Evolutionary conservation across 2,113 vertebrate genomes (phyloP).

Genomic region (Oplegnathus fasciatus): DNA sequence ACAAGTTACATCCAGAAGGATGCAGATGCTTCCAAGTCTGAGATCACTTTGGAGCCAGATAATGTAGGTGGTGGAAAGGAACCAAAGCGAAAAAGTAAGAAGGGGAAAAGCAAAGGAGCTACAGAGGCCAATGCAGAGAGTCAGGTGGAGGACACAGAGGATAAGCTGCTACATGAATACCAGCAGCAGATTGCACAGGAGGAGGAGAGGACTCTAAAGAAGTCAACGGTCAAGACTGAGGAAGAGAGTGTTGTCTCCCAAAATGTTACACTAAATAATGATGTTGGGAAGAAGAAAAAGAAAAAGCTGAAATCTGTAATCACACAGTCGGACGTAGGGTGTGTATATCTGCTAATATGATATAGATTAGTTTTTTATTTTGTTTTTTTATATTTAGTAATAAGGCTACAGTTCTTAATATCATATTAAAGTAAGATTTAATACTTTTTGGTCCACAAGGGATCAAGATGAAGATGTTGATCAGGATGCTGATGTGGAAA

Average conservation of each 20-base stretch:
- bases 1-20: conserved; percentile 62
- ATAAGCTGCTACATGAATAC: conserved; percentile 88
- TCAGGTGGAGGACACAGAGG: conserved; percentile 76
- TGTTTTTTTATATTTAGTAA: background rate
- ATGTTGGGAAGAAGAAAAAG: conserved; percentile 89
- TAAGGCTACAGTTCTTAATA: conserved; percentile 52
- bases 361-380: background rate
- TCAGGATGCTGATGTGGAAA: conserved; percentile 71
- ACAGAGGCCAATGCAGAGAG: conserved; percentile 63
- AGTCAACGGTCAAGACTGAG: conserved; percentile 82
- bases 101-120: conserved; percentile 75
- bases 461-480: conserved; percentile 62
- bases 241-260: conserved; percentile 80
- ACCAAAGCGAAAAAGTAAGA: conserved; percentile 77
- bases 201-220: conserved; percentile 86
- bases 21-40: conserved; percentile 55
- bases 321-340: conserved; percentile 88
- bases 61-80: conserved; percentile 63
- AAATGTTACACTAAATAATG: conserved; percentile 82
- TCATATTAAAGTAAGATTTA: conserved; percentile 35
- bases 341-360: conserved; percentile 34
- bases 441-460: conserved; percentile 39
- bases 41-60: conserved; percentile 71
- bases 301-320: conserved; percentile 87
- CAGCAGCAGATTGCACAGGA: conserved; percentile 89